Base-by-base conservation (phyloP, 2,113 vertebrate genomes). In the Gallinago media region DNA sequence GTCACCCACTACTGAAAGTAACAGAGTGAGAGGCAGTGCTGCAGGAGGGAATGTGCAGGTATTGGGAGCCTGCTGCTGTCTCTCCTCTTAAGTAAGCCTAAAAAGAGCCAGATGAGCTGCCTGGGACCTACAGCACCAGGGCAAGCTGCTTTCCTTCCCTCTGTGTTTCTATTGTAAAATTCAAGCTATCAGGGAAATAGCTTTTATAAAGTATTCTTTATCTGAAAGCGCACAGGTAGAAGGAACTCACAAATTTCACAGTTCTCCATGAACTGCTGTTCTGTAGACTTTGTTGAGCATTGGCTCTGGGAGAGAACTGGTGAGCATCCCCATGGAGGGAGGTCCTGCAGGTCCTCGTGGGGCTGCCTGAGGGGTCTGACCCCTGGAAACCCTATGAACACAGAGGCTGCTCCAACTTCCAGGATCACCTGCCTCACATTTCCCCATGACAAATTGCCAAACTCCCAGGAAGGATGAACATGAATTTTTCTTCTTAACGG, bases 121-220 rank as follows among this genome's bases (percentile, higher is more conserved):
- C 25, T 82, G n/a, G 23, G 29, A 72, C 18, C 22, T 49, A 6
- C 0, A 73, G 26, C 44, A 72, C 8, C 26, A 63, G 18, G 2
- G 4, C 15, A 71, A 42, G 36, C 3, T 0, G 0, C 74, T 81
- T 89, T 42, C 34, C 47, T 71, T 85, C 47, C 13, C 29, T 15
- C 18, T 42, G 10, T 44, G 18, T 22, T 47, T 27, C 11, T 42
- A 31, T n/a, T 34, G 47, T 26, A 65, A 68, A 15, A 3, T n/a
- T 22, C 31, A 40, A 4, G 54, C 15, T 12, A 12, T 54, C 16
- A 34, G 31, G 19, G 11, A 58, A 87, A 32, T 14, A 32, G 17
- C 21, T 84, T 68, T 63, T 55, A 13, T 27, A 13, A 70, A 56
- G n/a, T 23, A 52, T 47, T 85, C 61, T 78, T 85, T 22, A 31